Evolutionary conservation across 2,888 invertebrate species (phyloP), one percentile per base, ranked within the genome.

Genomic region (Lasioglossum marginatum): DNA sequence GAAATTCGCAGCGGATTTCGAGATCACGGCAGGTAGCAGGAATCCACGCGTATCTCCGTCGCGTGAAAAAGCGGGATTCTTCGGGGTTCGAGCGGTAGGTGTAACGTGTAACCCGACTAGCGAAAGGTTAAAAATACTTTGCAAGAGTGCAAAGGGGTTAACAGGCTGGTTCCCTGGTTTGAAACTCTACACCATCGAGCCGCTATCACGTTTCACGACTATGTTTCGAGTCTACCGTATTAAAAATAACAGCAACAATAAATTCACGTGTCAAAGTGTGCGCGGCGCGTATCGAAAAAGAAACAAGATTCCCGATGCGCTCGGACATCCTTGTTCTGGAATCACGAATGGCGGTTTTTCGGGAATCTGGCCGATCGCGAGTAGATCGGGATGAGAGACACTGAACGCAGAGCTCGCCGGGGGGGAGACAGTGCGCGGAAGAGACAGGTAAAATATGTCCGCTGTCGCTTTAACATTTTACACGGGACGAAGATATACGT

Each of bases 401-500:
- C 85, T 82, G 85, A 70, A n/a, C 63, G 16, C 57, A 34, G 12
- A n/a, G 12, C 12, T 37, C 31, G 3, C 23, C 27, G 23, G 63
- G 12, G 40, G 27, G 34, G 37, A 16, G 45, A 31, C 31, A 4
- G 66, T 19, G 14, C 37, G n/a, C 12, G 19, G 10, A 10, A 10
- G 79, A 37, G 57, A 79, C 75, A 78, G 81, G 79, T 83, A 78
- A 83, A 86, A 87, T 83, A 87, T 86, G 63, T 83, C 86, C 66
- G 76, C 85, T 79, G 87, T 87, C 87, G 81, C 40, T 77, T 57
- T 40, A 79, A 77, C 87, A 82, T 87, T 87, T 87, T 87, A 79
- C 87, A 60, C 81, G 74, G 63, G 84, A 84, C 87, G 81, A 87
- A 87, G 87, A 87, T 87, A 84, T 87, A 87, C 87, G 83, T 79